These are phyloP conservation scores for Pasiphila rectangulata DNA, from an alignment of 2,888 invertebrate genomes.

Conservation along the genomic window DNA sequence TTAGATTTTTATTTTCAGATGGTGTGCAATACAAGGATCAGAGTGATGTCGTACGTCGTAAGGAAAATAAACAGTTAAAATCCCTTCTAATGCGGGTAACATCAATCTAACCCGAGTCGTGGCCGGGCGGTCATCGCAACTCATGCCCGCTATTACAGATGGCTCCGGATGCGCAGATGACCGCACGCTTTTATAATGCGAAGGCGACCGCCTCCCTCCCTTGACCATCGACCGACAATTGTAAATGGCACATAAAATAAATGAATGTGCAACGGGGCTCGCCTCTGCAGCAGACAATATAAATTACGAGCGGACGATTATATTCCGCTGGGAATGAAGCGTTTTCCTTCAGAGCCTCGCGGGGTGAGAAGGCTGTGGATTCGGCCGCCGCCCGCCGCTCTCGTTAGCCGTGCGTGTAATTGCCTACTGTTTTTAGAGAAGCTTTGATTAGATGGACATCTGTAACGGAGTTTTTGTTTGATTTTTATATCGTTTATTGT, in stretches of 20 bases:
- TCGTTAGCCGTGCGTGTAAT: conserved; percentile 67
- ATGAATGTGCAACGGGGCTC: conserved; percentile 82
- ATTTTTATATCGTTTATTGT: conserved; percentile 9
- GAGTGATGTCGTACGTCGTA: background rate
- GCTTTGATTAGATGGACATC: conserved; percentile 53
- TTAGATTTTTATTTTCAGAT: background rate
- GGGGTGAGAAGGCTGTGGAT: conserved; percentile 44
- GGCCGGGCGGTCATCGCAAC: conserved; percentile 65
- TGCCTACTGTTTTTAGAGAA: conserved; percentile 59
- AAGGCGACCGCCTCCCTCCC: conserved; percentile 74
- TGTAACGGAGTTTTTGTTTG: conserved; percentile 25
- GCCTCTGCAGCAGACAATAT: conserved; percentile 82
- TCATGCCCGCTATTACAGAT: conserved; percentile 74
- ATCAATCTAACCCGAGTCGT: conserved; percentile 71
- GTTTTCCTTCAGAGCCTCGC: conserved; percentile 76
- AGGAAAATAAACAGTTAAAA: conserved; percentile 15
- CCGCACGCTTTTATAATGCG: conserved; percentile 81
- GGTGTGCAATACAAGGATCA: too few relatives aligned
- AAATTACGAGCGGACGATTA: conserved; percentile 82
- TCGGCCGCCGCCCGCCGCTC: conserved; percentile 36
- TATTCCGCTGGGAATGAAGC: conserved; percentile 80
- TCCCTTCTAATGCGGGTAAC: conserved; percentile 17
- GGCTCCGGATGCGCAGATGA: conserved; percentile 80
- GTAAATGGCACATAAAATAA: conserved; percentile 83
- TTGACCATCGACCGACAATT: conserved; percentile 83